phyloP scores from a whole-genome alignment of 1,140 invertebrate species.

The Caenorhabditis brenneri region DNA sequence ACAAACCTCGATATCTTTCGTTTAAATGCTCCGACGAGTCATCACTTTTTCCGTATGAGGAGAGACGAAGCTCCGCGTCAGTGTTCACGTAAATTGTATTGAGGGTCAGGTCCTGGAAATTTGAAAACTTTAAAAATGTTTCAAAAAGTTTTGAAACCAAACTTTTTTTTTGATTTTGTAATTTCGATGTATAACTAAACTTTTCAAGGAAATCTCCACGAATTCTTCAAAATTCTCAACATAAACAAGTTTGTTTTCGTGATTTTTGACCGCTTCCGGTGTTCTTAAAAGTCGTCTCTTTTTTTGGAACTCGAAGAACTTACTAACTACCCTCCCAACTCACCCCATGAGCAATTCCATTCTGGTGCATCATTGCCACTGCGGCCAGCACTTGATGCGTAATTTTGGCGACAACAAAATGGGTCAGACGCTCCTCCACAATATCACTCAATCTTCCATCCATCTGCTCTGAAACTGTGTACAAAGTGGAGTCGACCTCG shows the following conservation, averaged over 20 bases:
- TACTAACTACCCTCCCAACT: background rate
- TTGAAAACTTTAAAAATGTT: background rate
- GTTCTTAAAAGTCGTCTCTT: background rate
- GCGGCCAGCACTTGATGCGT: constrained; percentile 5
- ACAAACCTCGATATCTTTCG: constrained; percentile 15
- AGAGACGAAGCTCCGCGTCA: constrained; percentile 26
- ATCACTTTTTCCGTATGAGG: constrained; percentile 14
- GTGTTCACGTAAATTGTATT: constrained; percentile 28
- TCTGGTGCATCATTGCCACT: constrained; percentile 21
- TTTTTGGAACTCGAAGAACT: background rate
- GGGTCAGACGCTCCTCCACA: background rate
- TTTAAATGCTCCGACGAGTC: constrained; percentile 9
- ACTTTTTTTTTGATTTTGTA: too few species aligned
- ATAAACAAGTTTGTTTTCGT: background rate
- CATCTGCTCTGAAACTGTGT: constrained; percentile 25
- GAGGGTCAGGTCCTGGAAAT: constrained; percentile 7
- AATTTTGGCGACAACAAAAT: constrained; percentile 22
- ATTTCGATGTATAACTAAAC: background rate
- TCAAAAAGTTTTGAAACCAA: background rate
- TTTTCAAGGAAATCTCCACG: background rate
- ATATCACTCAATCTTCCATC: constrained; percentile 20
- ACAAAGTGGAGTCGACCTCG: background rate
- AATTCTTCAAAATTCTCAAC: too few species aligned
- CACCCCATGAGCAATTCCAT: constrained; percentile 30
- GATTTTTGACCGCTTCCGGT: background rate